phyloP scores from a whole-genome alignment of 2,888 invertebrate genomes.

The Horisme vitalbata region DNA sequence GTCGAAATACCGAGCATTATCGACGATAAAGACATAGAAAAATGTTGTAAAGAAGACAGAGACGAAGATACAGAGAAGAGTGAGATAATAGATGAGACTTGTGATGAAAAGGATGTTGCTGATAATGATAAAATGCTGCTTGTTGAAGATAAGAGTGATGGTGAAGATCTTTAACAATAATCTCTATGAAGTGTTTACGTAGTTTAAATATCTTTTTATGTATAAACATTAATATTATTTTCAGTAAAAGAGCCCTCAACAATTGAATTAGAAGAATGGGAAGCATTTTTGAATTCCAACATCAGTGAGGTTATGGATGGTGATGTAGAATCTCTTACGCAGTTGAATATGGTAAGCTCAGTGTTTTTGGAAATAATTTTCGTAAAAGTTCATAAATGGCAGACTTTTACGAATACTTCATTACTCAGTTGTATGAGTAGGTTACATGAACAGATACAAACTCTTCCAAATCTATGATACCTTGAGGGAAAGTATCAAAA shows the following conservation, averaged over 20 bases:
- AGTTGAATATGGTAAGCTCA: slow-evolving; percentile 84
- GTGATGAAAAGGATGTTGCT: slow-evolving; percentile 67
- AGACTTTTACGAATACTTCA: too few species aligned
- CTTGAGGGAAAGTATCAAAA: too few species aligned
- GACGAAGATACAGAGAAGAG: slow-evolving; percentile 72
- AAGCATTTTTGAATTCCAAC: slow-evolving; percentile 90
- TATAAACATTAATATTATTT: too few species aligned
- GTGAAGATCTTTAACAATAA: slow-evolving; percentile 37
- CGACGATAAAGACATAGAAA: slow-evolving; percentile 45
- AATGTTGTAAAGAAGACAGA: slow-evolving; percentile 68
- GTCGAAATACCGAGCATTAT: slow-evolving; percentile 59
- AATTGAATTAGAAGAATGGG: slow-evolving; percentile 94
- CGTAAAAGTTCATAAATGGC: too few species aligned
- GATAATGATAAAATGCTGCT: slow-evolving; percentile 64
- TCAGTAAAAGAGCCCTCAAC: slow-evolving; percentile 82
- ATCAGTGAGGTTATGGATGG: slow-evolving; percentile 92
- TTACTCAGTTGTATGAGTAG: too few species aligned
- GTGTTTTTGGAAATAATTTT: too few species aligned
- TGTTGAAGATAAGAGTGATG: slow-evolving; percentile 60
- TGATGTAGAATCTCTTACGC: slow-evolving; percentile 88
- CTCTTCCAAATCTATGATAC: too few species aligned
- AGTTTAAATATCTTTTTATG: too few species aligned
- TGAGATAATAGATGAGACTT: slow-evolving; percentile 70
- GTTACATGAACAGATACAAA: too few species aligned
- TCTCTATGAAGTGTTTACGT: too few species aligned